Conservation (phyloP, 2,797 vertebrate genomes). For the Craterocephalus amniculus region DNA sequence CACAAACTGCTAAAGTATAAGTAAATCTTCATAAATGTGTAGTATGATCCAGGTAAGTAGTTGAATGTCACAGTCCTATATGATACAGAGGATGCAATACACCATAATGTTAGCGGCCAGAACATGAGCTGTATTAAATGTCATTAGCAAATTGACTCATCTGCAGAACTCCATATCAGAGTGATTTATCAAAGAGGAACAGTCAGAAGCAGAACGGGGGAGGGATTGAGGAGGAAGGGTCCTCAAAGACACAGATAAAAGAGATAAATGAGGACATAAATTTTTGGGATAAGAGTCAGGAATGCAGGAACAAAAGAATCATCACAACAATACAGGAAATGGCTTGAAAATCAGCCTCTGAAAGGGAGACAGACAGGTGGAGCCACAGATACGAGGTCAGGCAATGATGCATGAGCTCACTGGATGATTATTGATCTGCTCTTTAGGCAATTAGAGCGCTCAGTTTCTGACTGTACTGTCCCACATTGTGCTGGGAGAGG, state of each 20-base stretch:
- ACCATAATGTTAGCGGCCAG: conserved; percentile 39
- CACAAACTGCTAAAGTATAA: not conserved
- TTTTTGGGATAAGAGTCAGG: not conserved
- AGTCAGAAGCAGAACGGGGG: not conserved
- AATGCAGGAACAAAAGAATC: not conserved
- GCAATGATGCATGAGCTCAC: conserved; percentile 31
- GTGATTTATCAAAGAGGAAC: conserved; percentile 38
- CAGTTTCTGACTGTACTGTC: conserved; percentile 49
- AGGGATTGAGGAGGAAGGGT: not conserved
- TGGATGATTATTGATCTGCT: conserved; percentile 65
- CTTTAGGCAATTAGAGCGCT: conserved; percentile 62
- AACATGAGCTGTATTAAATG: conserved; percentile 48
- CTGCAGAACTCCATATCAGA: conserved; percentile 24
- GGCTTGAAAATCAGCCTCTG: not conserved
- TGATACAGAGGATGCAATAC: conserved; percentile 30
- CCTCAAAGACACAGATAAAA: conserved; percentile 24
- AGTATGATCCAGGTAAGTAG: not conserved
- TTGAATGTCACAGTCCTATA: conserved; percentile 39
- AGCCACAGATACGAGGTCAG: conserved; percentile 41
- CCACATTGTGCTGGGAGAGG: conserved; percentile 25
- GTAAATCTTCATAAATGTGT: not conserved
- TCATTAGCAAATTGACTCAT: conserved; percentile 67
- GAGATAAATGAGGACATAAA: conserved; percentile 16
- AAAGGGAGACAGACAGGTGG: conserved; percentile 7
- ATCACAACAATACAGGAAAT: not conserved